Conservation (phyloP, 1,140 invertebrate genomes). For the Solenopsis fugax region DNA sequence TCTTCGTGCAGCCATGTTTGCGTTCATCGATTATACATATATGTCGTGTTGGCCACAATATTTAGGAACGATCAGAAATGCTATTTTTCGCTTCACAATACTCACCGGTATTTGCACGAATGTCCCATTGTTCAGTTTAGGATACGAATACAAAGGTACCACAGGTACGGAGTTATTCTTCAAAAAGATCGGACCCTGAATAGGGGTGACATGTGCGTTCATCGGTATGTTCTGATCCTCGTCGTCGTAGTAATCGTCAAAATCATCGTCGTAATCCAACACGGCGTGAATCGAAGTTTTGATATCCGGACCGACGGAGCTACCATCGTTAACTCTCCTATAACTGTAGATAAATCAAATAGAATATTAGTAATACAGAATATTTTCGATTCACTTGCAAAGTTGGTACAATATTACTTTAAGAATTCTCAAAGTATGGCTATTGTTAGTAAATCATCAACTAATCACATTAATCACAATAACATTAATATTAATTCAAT, state of each 20-base stretch:
- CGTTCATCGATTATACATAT: slow-evolving; percentile 65
- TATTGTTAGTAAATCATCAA: no score
- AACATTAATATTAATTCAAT: no score
- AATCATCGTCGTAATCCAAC: slow-evolving; percentile 89
- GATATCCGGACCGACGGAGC: slow-evolving; percentile 84
- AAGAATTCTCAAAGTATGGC: no score
- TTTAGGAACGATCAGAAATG: slow-evolving; percentile 8
- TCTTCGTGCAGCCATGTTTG: slow-evolving; percentile 57
- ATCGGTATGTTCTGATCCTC: slow-evolving; percentile 82
- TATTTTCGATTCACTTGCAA: not conserved
- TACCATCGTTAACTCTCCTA: slow-evolving; percentile 87
- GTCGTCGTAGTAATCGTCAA: slow-evolving; percentile 88
- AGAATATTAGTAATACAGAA: not conserved
- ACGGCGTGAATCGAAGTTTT: slow-evolving; percentile 91
- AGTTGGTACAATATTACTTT: no score
- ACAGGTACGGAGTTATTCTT: slow-evolving; percentile 94
- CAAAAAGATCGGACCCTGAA: slow-evolving; percentile 93
- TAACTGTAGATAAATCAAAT: slow-evolving; percentile 80
- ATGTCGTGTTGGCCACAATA: not conserved
- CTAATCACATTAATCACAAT: no score
- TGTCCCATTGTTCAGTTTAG: slow-evolving; percentile 93
- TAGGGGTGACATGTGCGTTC: slow-evolving; percentile 89
- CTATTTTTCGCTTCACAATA: slow-evolving; percentile 64
- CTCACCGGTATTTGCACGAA: slow-evolving; percentile 95
- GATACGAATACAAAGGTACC: slow-evolving; percentile 94